Conservation (phyloP, 2,888 invertebrate genomes). For the Drosophila picticornis region DNA sequence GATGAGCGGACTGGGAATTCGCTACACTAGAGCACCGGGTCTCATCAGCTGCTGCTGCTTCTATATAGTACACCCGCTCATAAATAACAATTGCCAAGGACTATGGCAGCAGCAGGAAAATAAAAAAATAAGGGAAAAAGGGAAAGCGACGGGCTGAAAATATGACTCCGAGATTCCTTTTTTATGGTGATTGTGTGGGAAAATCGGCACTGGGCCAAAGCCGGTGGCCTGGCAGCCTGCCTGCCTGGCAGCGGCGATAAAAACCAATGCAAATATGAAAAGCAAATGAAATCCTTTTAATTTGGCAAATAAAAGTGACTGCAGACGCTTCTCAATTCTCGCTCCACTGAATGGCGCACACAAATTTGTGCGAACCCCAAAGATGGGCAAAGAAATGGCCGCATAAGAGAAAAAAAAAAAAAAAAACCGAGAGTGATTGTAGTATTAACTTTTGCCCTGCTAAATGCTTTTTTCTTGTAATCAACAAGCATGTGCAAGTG, state of each 20-base stretch:
- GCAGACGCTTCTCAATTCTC: constrained; percentile 12
- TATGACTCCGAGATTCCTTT: constrained; percentile 66
- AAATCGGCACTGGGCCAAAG: constrained; percentile 52
- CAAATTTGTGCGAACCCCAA: constrained; percentile 27
- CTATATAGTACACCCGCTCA: constrained; percentile 42
- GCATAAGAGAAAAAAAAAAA: constrained; percentile 1
- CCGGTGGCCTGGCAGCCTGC: constrained; percentile 7
- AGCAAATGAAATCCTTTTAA: constrained; percentile 77
- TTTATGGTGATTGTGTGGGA: constrained; percentile 76
- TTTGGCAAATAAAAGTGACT: constrained; percentile 75
- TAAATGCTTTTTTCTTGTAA: constrained; percentile 35
- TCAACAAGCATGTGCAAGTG: constrained; percentile 32
- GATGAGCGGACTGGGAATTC: constrained; percentile 33
- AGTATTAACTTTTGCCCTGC: constrained; percentile 54
- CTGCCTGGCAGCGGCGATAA: constrained; percentile 41
- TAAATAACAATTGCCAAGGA: constrained; percentile 74
- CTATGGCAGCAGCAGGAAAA: constrained; percentile 4
- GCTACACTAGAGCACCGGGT: not conserved
- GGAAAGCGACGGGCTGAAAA: constrained; percentile 30
- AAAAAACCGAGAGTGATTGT: constrained; percentile 9
- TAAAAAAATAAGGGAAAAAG: not conserved
- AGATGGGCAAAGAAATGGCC: constrained; percentile 30
- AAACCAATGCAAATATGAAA: constrained; percentile 74
- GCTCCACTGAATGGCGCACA: constrained; percentile 13
- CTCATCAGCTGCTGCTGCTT: constrained; percentile 10